phyloP scores from a whole-genome alignment of 2,113 vertebrate genomes.

The Dromiciops gliroides region DNA sequence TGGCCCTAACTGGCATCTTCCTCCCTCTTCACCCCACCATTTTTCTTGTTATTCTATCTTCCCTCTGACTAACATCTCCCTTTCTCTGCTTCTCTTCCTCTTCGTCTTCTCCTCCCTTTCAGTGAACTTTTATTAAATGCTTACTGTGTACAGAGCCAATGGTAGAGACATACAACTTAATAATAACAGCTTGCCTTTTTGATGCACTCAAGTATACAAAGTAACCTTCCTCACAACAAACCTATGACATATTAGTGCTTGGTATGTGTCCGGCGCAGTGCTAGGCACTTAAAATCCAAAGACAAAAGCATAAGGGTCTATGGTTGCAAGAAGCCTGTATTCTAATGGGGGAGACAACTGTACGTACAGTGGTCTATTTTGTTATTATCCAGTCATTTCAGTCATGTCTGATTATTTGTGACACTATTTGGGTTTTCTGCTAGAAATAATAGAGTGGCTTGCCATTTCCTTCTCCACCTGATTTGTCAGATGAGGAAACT shows the following conservation, averaged over 20 bases:
- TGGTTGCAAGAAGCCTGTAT: background rate
- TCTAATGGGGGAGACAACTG: background rate
- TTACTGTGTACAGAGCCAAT: background rate
- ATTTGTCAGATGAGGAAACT: background rate
- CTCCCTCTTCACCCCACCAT: background rate
- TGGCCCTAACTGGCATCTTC: background rate
- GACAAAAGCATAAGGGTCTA: background rate
- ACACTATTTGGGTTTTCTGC: background rate
- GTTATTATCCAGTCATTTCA: background rate
- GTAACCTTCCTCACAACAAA: background rate
- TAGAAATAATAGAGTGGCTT: background rate
- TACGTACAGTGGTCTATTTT: background rate
- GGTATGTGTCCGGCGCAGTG: background rate
- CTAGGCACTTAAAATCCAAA: background rate
- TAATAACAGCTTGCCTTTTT: background rate
- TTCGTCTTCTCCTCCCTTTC: background rate
- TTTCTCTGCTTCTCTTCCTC: background rate
- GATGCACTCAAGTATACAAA: background rate
- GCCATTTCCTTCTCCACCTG: background rate
- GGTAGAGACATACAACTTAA: background rate
- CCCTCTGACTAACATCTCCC: background rate
- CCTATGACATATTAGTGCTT: background rate
- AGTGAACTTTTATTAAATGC: background rate
- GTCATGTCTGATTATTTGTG: background rate
- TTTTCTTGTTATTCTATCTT: background rate